Base-by-base conservation (phyloP, 2,888 invertebrate genomes). In the Nowickia ferox region DNA sequence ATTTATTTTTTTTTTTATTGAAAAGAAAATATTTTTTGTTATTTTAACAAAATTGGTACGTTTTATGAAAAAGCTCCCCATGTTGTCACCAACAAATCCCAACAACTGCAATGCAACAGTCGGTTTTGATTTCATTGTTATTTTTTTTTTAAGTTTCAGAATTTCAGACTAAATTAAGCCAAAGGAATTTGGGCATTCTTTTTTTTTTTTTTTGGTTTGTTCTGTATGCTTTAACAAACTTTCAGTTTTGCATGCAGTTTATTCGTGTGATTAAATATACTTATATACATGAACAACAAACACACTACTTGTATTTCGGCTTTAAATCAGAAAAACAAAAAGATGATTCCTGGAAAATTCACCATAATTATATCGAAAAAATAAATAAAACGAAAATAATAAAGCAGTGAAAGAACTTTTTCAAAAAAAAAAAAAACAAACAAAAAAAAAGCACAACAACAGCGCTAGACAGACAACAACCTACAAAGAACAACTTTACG, bases 291-390 rank as follows among this genome's bases (percentile, higher is more conserved):
- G n/a, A n/a, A n/a, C n/a, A n/a, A n/a, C n/a, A n/a, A n/a, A n/a
- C n/a, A 17, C 38, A 65, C 40, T 78, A 40, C 13, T 57, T 40
- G 30, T 66, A 66, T 53, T 51, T 75, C 44, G 15, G n/a, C 53
- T 51, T 48, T 17, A 65, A 59, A 66, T 74, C 51, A 53, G 17
- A 57, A 69, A 80, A 66, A 76, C 30, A 65, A 77, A 71, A 71
- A 57, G 4, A 65, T 59, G 48, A 78, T 84, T 84, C 83, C 46
- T 74, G 72, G 83, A 84, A 84, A 84, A 84, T 78, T 84, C 19
- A 46, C 19, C 48, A 84, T 72, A 84, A 68, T 72, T 84, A 84
- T 84, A 61, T 68, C 9, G 42, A 51, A 68, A 63, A 71, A 48
- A 68, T 38, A 74, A 65, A 22, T 48, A 44, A n/a, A 51, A 59